A percentile compares a stretch with the other conserved stretches of the same genome.
phyloP scores from a whole-genome alignment of 2,113 vertebrate species.

The Scortum barcoo region DNA sequence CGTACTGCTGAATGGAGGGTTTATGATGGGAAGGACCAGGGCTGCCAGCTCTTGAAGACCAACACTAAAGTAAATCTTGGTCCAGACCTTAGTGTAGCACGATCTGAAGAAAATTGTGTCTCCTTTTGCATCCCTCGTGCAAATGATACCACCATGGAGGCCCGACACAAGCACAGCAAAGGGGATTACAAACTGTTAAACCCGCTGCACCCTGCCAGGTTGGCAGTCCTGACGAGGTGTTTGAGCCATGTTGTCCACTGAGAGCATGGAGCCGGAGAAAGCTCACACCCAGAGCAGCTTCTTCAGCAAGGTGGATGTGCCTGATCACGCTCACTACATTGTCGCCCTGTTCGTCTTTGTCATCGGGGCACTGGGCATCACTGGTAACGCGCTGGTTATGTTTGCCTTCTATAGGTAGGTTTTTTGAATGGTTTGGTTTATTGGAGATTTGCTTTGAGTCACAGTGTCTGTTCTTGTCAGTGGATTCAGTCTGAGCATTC shows the following conservation, averaged over 20 bases:
- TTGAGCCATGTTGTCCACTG: slow-evolving; percentile 73
- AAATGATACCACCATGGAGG: slow-evolving; percentile 46
- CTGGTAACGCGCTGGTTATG: slow-evolving; percentile 93
- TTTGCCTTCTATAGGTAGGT: slow-evolving; percentile 94
- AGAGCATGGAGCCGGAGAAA: slow-evolving; percentile 81
- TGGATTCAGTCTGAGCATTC: not conserved
- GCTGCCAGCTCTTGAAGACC: not conserved
- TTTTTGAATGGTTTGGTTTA: not conserved
- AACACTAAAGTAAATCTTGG: not conserved
- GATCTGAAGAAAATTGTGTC: not conserved
- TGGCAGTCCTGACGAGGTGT: slow-evolving; percentile 46
- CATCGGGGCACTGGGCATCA: slow-evolving; percentile 89
- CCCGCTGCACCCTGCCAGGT: slow-evolving; percentile 12
- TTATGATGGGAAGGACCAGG: not conserved
- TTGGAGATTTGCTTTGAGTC: not conserved
- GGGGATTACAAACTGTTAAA: slow-evolving; percentile 24
- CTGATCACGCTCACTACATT: slow-evolving; percentile 90
- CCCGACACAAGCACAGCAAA: not conserved
- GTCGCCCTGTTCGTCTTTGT: slow-evolving; percentile 89
- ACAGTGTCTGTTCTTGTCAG: slow-evolving; percentile 4
- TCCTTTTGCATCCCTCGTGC: not conserved
- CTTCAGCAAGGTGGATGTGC: slow-evolving; percentile 87
- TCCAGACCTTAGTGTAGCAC: not conserved
- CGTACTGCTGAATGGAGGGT: not conserved
- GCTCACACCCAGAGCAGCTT: slow-evolving; percentile 75